Evolutionary conservation across 1,140 invertebrate genomes (phyloP), one percentile per base, ranked within the genome.

Genomic region (Papilio aristodemus): DNA sequence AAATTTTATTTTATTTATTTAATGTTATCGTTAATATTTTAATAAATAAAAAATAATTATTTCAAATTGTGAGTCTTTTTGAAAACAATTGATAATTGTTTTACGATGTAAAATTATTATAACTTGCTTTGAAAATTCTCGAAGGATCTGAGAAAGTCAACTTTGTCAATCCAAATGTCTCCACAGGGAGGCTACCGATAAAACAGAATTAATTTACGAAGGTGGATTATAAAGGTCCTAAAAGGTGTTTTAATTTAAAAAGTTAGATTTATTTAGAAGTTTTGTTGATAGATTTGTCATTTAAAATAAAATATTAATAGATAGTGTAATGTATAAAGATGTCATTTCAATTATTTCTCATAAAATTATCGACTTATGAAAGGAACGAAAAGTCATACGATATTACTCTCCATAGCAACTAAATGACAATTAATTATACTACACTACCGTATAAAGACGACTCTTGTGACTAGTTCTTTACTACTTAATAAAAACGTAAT

Each of bases 131-230:
- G 46, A 54, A 54, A 54, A 54, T 54, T 22, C 46, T 54, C 46
- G 10, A 22, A 54, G 46, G 46, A 54, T 11, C 19, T 54, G 19
- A 54, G 46, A 19, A 22, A 54, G 46, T 22, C 41, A 43, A 43
- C 19, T 54, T 50, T 50, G 46, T 54, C 25, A 62, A 62, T 62
- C 59, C 37, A 37, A 62, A 62, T 62, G 59, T 39, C 59, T 38
- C 27, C 37, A 4, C 17, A 22, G 37, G 32, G 32, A 37, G 36
- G 19, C 19, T 13, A 41, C 59, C 14, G 36, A 17, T 62, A 39
- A 22, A 62, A 62, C 17, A 37, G 37, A 62, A 62, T 62, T 62
- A 62, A 62, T 39, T 62, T 62, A 62, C 59, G 11, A 38, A 62
- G 37, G 19, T n/a, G 59, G 59, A 62, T 62, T 62, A 62, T 25